Conservation (phyloP, 1,140 invertebrate genomes). For the Drosophila lini region DNA sequence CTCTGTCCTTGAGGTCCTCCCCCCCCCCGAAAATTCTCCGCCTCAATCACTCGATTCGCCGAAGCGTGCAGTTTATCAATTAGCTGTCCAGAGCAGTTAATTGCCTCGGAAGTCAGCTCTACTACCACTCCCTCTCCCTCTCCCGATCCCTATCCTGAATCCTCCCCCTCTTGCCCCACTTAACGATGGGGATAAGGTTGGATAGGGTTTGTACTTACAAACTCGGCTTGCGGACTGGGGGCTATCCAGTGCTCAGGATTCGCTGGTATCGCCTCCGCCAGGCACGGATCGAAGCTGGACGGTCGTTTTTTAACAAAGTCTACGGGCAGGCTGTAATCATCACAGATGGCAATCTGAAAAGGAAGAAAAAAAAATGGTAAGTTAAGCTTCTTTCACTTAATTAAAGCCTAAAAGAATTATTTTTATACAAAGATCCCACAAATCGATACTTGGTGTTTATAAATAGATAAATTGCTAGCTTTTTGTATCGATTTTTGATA, state of each 20-base stretch:
- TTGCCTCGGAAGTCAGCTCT: slow-evolving; percentile 48
- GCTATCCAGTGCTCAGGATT: slow-evolving; percentile 85
- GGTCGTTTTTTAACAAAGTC: slow-evolving; percentile 90
- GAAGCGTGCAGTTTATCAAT: slow-evolving; percentile 76
- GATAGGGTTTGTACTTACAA: slow-evolving; percentile 85
- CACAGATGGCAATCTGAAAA: slow-evolving; percentile 89
- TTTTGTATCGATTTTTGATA: not conserved
- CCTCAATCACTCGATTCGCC: slow-evolving; percentile 3
- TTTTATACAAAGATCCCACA: not conserved
- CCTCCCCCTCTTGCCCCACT: slow-evolving; percentile 13
- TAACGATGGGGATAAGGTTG: slow-evolving; percentile 1
- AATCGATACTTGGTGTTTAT: not conserved
- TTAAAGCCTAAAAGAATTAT: too few relatives aligned
- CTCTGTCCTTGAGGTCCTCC: slow-evolving; percentile 10
- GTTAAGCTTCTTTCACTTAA: too few relatives aligned
- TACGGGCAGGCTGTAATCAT: slow-evolving; percentile 91
- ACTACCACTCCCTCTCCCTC: not conserved
- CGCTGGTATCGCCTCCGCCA: slow-evolving; percentile 85
- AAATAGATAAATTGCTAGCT: slow-evolving; percentile 21
- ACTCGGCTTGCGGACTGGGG: slow-evolving; percentile 87
- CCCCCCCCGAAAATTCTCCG: not conserved
- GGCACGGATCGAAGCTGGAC: slow-evolving; percentile 86
- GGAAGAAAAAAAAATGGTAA: too few relatives aligned
- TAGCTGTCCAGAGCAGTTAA: slow-evolving; percentile 72
- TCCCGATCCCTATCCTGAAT: not conserved